Evolutionary conservation across 2,113 vertebrate genomes (phyloP), one percentile per base, ranked within the genome.

Genomic region (Lepus timidus): DNA sequence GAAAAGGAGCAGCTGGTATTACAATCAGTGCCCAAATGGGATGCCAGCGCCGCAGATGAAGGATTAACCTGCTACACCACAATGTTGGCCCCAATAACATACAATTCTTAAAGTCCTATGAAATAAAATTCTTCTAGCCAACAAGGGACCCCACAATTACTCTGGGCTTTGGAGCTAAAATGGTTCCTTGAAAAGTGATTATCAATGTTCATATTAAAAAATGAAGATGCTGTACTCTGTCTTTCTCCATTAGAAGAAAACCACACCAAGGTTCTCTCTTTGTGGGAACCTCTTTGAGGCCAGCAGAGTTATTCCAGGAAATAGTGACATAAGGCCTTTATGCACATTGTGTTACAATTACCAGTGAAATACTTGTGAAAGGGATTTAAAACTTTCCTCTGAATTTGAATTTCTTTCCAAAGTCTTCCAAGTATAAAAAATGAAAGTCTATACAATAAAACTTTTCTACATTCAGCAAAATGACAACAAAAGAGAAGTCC

Each of bases 371-470:
- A 76, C 33, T 71, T 58, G 51, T 23, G 39, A 85, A 91, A 31
- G 9, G 20, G 19, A 51, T 61, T 83, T 91, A 75, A 94, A 89
- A 91, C 27, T 90, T 70, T 36, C 7, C 31, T 95, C 39, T 83
- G 19, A 94, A 67, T 67, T 85, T 95, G 23, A 89, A 95, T n/a
- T 64, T 85, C 23, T 55, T 75, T n/a, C 44, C 49, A 25, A 73
- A 78, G 55, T 49, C 49, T 85, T 76, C 11, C 23, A 68, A 62
- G 4, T 49, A 16, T 65, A 74, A 31, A 68, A 88, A 80, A 73
- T 44, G 31, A 68, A 79, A 88, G 36, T 82, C 16, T 91, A 22
- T 86, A 31, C 36, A 75, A 29, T 25, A 95, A 65, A 12, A 55
- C 16, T 78, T 87, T 90, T 44, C 36, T 3, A 90, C 20, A 84